A percentile compares a stretch with the other conserved stretches of the same genome.
phyloP scores from a whole-genome alignment of 2,888 invertebrate species.

The Xestobium rufovillosum region DNA sequence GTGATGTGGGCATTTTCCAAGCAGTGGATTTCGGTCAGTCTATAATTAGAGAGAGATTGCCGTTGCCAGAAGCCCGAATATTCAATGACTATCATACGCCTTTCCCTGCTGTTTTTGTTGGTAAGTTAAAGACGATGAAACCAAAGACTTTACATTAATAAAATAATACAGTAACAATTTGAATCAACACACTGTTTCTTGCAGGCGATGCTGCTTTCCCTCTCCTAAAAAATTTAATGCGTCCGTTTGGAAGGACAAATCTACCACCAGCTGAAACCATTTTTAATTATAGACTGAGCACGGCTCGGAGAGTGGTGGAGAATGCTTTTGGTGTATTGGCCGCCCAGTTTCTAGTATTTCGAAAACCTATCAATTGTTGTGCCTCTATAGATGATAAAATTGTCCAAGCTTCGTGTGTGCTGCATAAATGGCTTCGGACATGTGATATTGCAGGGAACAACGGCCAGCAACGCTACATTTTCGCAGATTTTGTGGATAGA shows the following conservation, averaged over 20 bases:
- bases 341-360: neutral
- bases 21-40: neutral
- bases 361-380: neutral
- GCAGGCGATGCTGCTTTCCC: slow-evolving; percentile 1
- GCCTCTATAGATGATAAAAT: neutral
- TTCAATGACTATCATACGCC: slow-evolving; percentile 1
- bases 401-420: slow-evolving; percentile 1
- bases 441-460: no score
- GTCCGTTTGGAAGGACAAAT: slow-evolving; percentile 10
- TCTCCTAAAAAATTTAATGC: slow-evolving; percentile 15
- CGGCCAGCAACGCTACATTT: slow-evolving; percentile 1
- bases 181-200: no score
- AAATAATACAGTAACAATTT: no score
- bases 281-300: slow-evolving; percentile 1
- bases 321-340: neutral
- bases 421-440: neutral
- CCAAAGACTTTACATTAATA: no score
- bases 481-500: neutral
- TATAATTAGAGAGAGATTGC: neutral
- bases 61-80: slow-evolving; percentile 2
- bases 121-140: no score
- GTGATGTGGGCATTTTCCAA: slow-evolving; percentile 1
- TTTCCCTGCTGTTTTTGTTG: slow-evolving; percentile 2
- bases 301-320: slow-evolving; percentile 2
- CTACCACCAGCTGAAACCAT: neutral